Evolutionary conservation across 2,888 invertebrate genomes (phyloP).

Genomic region (Drosophila falleni): DNA sequence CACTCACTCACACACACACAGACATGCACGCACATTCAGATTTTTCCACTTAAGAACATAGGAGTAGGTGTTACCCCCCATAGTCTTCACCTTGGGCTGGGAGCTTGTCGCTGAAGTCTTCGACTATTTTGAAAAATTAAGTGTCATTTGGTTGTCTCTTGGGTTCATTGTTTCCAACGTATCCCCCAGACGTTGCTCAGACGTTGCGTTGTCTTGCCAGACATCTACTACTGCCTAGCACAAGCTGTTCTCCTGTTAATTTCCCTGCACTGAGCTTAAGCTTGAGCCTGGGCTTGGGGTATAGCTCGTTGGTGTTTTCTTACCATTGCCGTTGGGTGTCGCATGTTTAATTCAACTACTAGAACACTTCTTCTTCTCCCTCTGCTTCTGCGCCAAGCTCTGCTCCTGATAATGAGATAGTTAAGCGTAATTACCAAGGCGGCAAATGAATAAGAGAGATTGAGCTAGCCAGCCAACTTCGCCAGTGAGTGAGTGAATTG

Average conservation of each 20-base stretch:
- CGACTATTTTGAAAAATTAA: constrained; percentile 75
- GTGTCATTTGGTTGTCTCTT: constrained; percentile 71
- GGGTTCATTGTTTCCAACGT: constrained; percentile 65
- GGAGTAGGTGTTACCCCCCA: constrained; percentile 48
- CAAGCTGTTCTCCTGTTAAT: constrained; percentile 11
- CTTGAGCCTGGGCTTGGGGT: constrained; percentile 10
- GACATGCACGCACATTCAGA: constrained; percentile 23
- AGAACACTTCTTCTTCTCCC: not conserved
- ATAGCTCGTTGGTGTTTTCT: constrained; percentile 23
- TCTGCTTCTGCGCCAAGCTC: not conserved
- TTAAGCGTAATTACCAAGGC: constrained; percentile 80
- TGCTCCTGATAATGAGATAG: constrained; percentile 71
- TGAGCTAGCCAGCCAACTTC: constrained; percentile 9
- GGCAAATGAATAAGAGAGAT: constrained; percentile 49
- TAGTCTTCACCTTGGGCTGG: constrained; percentile 2
- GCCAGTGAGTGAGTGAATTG: constrained; percentile 2
- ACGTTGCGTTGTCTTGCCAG: constrained; percentile 32
- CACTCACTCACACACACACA: constrained; percentile 9
- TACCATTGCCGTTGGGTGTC: constrained; percentile 36
- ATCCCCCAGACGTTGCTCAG: constrained; percentile 23
- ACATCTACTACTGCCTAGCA: constrained; percentile 13
- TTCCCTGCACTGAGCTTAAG: constrained; percentile 6
- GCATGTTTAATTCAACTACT: constrained; percentile 57
- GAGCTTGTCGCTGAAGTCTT: constrained; percentile 25
- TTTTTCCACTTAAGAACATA: constrained; percentile 45